Conservation (phyloP, 2,113 vertebrate genomes). For the Rafetus swinhoei region DNA sequence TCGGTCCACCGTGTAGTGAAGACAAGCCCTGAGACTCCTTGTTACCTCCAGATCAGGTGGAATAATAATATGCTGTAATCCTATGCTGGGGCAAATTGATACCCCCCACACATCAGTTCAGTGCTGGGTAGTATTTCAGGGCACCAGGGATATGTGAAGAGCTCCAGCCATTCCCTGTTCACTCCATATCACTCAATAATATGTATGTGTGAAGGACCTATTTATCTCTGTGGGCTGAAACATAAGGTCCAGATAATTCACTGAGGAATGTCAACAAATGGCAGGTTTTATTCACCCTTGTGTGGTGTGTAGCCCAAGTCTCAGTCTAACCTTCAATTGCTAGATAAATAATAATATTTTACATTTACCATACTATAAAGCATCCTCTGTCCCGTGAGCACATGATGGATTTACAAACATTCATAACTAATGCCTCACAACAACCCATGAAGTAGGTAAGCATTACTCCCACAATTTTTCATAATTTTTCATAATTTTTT, state of each 20-base stretch:
- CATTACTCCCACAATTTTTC: background rate
- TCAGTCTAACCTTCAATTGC: background rate
- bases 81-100: background rate
- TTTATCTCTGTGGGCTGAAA: background rate
- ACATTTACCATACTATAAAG: background rate
- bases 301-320: background rate
- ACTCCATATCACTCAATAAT: background rate
- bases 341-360: background rate
- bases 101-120: background rate
- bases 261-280: background rate
- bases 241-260: background rate
- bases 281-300: background rate
- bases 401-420: conserved; percentile 3
- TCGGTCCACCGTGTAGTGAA: too few relatives aligned
- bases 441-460: background rate
- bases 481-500: background rate
- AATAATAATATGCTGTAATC: background rate
- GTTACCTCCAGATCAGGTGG: background rate
- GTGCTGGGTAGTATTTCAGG: background rate
- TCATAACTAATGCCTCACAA: background rate
- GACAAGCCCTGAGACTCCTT: background rate
- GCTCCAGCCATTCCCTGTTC: background rate
- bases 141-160: background rate
- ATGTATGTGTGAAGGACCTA: background rate
- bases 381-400: background rate